Conservation (phyloP, 2,888 invertebrate species). For the Xestia ashworthii region DNA sequence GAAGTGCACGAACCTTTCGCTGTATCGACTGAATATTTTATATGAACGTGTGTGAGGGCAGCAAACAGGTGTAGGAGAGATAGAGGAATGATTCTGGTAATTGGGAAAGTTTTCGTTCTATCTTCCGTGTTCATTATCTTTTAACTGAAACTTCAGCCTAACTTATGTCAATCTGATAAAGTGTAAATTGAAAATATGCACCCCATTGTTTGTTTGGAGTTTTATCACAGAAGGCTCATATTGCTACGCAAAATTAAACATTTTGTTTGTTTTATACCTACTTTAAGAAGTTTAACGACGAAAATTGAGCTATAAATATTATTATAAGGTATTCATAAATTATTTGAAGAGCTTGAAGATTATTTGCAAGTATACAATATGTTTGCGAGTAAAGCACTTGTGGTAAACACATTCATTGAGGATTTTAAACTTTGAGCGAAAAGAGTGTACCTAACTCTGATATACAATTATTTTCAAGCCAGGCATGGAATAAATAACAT, state of each 20-base stretch:
- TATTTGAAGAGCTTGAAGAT: not conserved
- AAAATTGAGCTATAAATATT: not conserved
- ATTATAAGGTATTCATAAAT: not conserved
- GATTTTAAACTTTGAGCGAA: not conserved
- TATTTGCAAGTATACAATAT: not conserved
- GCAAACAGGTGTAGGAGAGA: not conserved
- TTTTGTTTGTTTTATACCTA: not conserved
- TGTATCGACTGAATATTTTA: constrained; percentile 55
- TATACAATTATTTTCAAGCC: not conserved
- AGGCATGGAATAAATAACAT: not conserved
- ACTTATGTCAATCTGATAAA: not conserved
- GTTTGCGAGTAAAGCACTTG: not conserved
- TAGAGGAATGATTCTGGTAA: constrained; percentile 3
- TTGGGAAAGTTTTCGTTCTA: not conserved
- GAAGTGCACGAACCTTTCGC: constrained; percentile 43
- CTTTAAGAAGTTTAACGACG: not conserved
- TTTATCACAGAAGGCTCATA: not conserved
- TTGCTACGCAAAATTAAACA: not conserved
- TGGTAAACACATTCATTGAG: not conserved
- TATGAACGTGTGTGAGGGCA: constrained; percentile 34
- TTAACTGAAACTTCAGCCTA: not conserved
- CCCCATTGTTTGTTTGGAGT: not conserved
- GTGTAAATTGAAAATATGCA: not conserved
- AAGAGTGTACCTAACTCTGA: not conserved
- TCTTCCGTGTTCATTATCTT: not conserved